A percentile compares a stretch with the other conserved stretches of the same genome.
Evolutionary conservation across 2,113 vertebrate genomes (phyloP).

Genomic region (Burhinus oedicnemus): DNA sequence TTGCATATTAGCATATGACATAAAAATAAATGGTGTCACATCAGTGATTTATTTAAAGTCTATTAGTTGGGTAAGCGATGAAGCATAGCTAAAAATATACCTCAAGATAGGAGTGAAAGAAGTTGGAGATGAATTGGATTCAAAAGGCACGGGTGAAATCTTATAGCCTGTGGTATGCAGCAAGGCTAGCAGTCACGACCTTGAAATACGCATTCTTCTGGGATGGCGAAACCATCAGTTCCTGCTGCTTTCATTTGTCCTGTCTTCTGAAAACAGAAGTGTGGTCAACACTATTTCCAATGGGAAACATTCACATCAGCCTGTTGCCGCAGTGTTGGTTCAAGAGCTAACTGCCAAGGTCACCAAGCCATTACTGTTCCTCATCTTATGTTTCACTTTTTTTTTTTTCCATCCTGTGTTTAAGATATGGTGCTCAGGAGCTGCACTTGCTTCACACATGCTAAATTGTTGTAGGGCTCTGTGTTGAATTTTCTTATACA

Average conservation of each 20-base stretch:
- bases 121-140: background rate
- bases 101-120: background rate
- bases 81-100: background rate
- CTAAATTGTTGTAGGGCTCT: background rate
- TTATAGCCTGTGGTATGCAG: background rate
- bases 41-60: slow-evolving; percentile 13
- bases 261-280: background rate
- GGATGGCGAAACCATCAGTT: background rate
- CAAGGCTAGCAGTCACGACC: background rate
- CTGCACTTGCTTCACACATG: background rate
- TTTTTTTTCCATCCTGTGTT: background rate
- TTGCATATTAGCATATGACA: background rate
- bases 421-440: background rate
- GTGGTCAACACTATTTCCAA: background rate
- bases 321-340: background rate
- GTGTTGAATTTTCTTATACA: background rate
- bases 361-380: background rate
- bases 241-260: background rate
- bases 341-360: background rate
- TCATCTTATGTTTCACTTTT: background rate
- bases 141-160: background rate
- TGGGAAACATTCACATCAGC: background rate
- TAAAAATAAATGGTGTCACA: background rate
- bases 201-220: background rate
- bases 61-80: background rate